These are phyloP conservation scores for Vandiemenella viatica DNA, from an alignment of 2,888 invertebrate species.

Conservation along the genomic window DNA sequence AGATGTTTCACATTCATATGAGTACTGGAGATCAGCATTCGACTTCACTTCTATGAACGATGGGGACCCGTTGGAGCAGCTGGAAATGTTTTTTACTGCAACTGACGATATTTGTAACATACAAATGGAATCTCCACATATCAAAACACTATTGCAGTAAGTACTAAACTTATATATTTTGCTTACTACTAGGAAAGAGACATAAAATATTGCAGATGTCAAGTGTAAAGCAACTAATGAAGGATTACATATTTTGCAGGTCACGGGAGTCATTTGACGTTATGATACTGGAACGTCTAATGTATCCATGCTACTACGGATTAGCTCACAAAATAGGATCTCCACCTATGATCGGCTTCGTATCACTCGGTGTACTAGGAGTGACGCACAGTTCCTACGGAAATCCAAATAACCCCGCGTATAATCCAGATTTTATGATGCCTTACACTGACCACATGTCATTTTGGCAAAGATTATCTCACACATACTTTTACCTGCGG, in stretches of 20 bases:
- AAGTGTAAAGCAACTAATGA: too few relatives aligned
- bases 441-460: slow-evolving; percentile 18
- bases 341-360: slow-evolving; percentile 34
- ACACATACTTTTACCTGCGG: neutral
- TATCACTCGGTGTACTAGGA: slow-evolving; percentile 22
- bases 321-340: slow-evolving; percentile 13
- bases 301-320: slow-evolving; percentile 4
- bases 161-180: too few relatives aligned
- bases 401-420: slow-evolving; percentile 24
- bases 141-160: too few relatives aligned
- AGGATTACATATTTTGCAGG: neutral
- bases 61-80: too few relatives aligned
- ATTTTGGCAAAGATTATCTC: slow-evolving; percentile 20
- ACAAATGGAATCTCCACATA: too few relatives aligned
- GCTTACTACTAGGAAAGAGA: too few relatives aligned
- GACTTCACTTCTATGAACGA: too few relatives aligned
- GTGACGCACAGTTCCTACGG: slow-evolving; percentile 22
- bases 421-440: slow-evolving; percentile 23
- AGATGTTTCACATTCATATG: too few relatives aligned
- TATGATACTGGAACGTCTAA: slow-evolving; percentile 38
- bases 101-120: too few relatives aligned
- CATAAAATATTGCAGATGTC: too few relatives aligned
- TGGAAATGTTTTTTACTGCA: too few relatives aligned
- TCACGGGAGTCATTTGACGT: slow-evolving; percentile 32
- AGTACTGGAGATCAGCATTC: too few relatives aligned